These are phyloP conservation scores for Hyla sarda DNA, from an alignment of 2,113 vertebrate species.

Conservation along the genomic window DNA sequence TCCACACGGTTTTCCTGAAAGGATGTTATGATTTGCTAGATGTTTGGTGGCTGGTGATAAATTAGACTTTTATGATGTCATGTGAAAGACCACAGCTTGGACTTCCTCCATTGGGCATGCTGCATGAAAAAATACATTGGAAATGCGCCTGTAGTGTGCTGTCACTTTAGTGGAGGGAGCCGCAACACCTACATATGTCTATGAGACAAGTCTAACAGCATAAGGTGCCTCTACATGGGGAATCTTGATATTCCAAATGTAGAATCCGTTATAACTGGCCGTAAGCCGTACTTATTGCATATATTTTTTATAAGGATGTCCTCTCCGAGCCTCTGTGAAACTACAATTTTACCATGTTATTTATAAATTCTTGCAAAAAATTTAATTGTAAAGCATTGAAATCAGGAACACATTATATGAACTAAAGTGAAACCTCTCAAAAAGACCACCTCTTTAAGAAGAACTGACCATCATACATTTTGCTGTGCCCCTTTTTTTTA, in stretches of 20 bases:
- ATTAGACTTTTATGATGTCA: constrained; percentile 95
- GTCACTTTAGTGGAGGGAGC: constrained; percentile 18
- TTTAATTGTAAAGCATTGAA: no score
- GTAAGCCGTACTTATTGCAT: no score
- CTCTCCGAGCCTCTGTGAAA: no score
- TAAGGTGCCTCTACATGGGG: background rate
- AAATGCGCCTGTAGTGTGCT: constrained; percentile 61
- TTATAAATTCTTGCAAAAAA: no score
- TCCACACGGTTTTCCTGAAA: constrained; percentile 97
- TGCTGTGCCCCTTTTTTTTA: no score
- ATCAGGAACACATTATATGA: no score
- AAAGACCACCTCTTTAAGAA: no score
- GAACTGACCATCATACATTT: no score
- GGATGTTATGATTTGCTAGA: constrained; percentile 99
- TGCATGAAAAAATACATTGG: constrained; percentile 68
- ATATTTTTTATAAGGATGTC: no score
- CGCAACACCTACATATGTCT: background rate
- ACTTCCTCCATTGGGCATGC: constrained; percentile 76
- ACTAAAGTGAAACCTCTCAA: no score
- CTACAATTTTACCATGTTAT: no score
- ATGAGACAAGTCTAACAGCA: background rate
- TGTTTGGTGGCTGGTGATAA: constrained; percentile 91
- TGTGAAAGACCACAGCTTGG: constrained; percentile 82
- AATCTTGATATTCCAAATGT: background rate
- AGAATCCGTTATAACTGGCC: background rate